Base-by-base conservation (phyloP, 2,888 invertebrate genomes). In the Dioctria rufipes region DNA sequence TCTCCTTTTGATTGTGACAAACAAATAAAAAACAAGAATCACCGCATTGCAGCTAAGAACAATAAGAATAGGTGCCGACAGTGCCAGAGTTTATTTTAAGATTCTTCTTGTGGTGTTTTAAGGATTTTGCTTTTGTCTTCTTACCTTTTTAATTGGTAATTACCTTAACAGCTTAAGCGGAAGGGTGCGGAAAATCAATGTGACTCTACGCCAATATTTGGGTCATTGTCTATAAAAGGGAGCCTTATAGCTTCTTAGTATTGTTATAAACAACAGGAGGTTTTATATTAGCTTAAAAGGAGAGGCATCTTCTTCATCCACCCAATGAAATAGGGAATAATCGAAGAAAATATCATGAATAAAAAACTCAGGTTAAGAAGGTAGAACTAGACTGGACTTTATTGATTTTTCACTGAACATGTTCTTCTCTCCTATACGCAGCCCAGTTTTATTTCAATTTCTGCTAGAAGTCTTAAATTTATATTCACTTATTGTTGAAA, bases 141-240 rank as follows among this genome's bases (percentile, higher is more conserved):
- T 60, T 67, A 6, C n/a, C 73, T 58, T 58, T 39, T 60, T 73
- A 73, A 73, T 60, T 40, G 42, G 37, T 58, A 73, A 73, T 73
- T 60, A 51, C 51, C 39, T 51, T 51, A 69, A 51, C 51, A 69
- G 43, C 51, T 69, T 49, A 73, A 60, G 37, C 8, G 58, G 46
- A 77, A 73, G 40, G 63, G 42, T 77, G 77, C 37, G 49, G 63
- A 77, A 77, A 77, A 77, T 77, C 77, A 77, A 77, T 77, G 61
- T 46, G 77, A 42, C 11, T 60, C 63, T 37, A n/a, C 11, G 5
- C 37, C 37, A 61, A 63, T 63, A 73, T 61, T 63, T 77, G 63
- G 77, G 77, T 77, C 77, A 77, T 63, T 63, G 63, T 61, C 63
- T 77, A 77, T 25, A 77, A 39, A 13, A 63, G 63, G 37, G 2